A percentile compares a stretch with the other conserved stretches of the same genome.
These are phyloP conservation scores for Acipenser transmontanus DNA, from an alignment of 2,797 vertebrate species.

Conservation along the genomic window DNA sequence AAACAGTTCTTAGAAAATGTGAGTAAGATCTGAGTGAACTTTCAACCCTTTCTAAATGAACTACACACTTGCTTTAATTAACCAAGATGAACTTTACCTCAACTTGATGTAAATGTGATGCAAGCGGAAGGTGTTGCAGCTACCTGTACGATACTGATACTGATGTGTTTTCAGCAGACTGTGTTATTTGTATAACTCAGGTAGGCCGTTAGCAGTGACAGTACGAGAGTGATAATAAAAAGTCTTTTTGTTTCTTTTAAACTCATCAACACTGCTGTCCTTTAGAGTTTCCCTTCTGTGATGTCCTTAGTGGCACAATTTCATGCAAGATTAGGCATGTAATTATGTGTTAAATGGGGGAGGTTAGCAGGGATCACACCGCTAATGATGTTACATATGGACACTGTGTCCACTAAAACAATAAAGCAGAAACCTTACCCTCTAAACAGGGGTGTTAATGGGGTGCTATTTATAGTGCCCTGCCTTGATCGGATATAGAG, in stretches of 20 bases:
- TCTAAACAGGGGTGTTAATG: not conserved
- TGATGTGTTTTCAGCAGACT: not conserved
- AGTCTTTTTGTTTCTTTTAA: too few species aligned
- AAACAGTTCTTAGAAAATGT: too few species aligned
- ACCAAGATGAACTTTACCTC: too few species aligned
- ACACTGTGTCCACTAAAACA: conserved; percentile 13
- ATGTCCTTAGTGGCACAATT: conserved; percentile 56
- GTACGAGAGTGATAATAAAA: too few species aligned
- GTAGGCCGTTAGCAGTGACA: too few species aligned
- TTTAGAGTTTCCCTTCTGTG: conserved; percentile 38
- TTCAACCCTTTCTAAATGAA: too few species aligned
- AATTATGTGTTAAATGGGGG: conserved; percentile 60
- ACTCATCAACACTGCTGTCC: conserved; percentile 31
- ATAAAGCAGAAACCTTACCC: conserved; percentile 3
- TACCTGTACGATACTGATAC: too few species aligned
- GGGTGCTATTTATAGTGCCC: not conserved
- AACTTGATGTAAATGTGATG: too few species aligned
- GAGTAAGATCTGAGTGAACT: too few species aligned
- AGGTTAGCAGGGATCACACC: conserved; percentile 35
- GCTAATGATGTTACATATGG: conserved; percentile 46
- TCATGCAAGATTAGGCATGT: conserved; percentile 61
- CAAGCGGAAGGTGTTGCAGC: too few species aligned
- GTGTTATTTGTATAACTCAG: not conserved
- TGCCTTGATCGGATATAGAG: not conserved
- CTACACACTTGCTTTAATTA: too few species aligned